Evolutionary conservation across 1,140 invertebrate genomes (phyloP), one percentile per base, ranked within the genome.

Genomic region (Hyles euphorbiae): DNA sequence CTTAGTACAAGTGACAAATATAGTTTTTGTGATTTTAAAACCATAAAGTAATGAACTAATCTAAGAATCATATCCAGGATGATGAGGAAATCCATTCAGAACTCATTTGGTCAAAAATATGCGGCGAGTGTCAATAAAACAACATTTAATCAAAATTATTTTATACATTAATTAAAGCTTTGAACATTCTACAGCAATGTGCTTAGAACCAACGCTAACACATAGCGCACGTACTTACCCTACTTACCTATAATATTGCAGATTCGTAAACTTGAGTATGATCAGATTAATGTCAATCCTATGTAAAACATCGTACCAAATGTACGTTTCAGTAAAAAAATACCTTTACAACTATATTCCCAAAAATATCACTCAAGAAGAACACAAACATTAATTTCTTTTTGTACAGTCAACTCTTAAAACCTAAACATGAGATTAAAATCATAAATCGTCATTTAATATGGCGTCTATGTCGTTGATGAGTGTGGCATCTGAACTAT

Each of bases 401-500:
- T 56, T 11, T 60, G 58, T 60, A 60, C 53, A 22, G 22, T 22
- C 22, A 40, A 50, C 48, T 34, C 45, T 55, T 12, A 44, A 52
- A 56, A 50, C 8, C 36, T 40, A 40, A 40, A 5, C 36, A 40
- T 22, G 10, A 34, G 8, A 32, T 50, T 51, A 58, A 52, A 67
- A 80, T 82, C 79, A 81, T 82, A 83, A 82, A 1, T 77, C 71
- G 8, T 83, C 73, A 61, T 79, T 64, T 55, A 87, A 65, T 22
- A 84, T 51, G 33, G 72, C 63, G 53, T 87, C 78, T 11, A 87
- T 84, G 47, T 84, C 76, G 34, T 72, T 78, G 3, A 87, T 36
- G 32, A 86, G 53, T 66, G 74, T 72, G 50, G 65, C 75, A 2
- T 75, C 74, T 2, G 55, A 45, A 45, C 36, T 74, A 5, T 75